Conservation (phyloP, 2,888 invertebrate genomes). For the Pseudococcus jackbeardsleyi region DNA sequence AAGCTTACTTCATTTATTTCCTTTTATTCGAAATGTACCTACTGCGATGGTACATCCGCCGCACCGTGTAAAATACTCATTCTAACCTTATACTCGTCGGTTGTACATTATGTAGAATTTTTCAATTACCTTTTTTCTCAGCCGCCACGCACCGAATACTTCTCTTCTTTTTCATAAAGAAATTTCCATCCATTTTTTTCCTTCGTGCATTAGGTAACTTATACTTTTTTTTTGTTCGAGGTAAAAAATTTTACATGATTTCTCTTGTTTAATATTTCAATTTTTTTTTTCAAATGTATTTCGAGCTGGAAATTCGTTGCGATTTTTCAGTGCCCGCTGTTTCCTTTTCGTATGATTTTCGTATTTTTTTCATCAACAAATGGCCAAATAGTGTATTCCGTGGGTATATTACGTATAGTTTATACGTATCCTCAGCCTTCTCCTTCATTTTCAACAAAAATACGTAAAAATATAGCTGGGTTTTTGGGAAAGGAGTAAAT, state of each 20-base stretch:
- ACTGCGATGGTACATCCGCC: not conserved
- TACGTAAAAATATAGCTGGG: not conserved
- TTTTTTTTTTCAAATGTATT: not conserved
- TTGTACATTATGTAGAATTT: slow-evolving; percentile 51
- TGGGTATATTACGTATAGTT: not conserved
- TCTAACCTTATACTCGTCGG: not conserved
- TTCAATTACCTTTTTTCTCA: slow-evolving; percentile 18
- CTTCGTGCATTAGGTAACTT: too few relatives aligned
- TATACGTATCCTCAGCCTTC: not conserved
- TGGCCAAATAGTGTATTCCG: slow-evolving; percentile 34
- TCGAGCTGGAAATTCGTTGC: not conserved
- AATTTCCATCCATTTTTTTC: not conserved
- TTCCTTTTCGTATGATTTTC: not conserved
- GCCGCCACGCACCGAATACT: not conserved
- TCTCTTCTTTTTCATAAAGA: not conserved
- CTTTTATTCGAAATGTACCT: slow-evolving; percentile 21
- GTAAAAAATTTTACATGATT: slow-evolving; percentile 48
- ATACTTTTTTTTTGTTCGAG: not conserved
- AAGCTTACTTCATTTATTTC: slow-evolving; percentile 34
- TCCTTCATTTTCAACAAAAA: not conserved
- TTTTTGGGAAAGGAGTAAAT: not conserved
- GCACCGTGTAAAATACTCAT: slow-evolving; percentile 19
- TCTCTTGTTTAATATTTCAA: slow-evolving; percentile 50
- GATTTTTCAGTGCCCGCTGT: slow-evolving; percentile 31
- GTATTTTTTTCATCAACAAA: slow-evolving; percentile 49